phyloP scores from a whole-genome alignment of 2,888 invertebrate species.

The Bembecia ichneumoniformis region DNA sequence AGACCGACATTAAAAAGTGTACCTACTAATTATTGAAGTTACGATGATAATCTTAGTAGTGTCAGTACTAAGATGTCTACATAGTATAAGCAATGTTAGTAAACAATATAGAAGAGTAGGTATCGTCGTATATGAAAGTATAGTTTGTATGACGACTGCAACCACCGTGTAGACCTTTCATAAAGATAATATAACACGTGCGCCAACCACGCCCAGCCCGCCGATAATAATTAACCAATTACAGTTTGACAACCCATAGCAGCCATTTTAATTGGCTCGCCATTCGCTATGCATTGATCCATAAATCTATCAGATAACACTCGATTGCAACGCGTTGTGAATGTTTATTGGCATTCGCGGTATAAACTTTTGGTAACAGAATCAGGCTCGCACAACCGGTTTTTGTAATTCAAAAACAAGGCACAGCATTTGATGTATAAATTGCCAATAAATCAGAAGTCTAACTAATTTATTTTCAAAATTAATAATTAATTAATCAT shows the following conservation, averaged over 20 bases:
- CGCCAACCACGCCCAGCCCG: conserved; percentile 43
- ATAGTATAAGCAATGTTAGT: too few relatives aligned
- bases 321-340: conserved; percentile 4
- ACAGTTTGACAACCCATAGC: conserved; percentile 59
- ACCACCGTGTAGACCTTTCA: neutral
- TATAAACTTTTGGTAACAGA: neutral
- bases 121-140: conserved; percentile 4
- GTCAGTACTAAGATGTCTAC: too few relatives aligned
- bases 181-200: conserved; percentile 23
- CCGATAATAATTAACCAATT: conserved; percentile 70
- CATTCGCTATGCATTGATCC: conserved; percentile 43
- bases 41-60: too few relatives aligned
- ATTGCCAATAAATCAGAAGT: too few relatives aligned
- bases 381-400: neutral
- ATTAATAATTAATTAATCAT: too few relatives aligned
- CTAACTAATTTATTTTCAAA: too few relatives aligned
- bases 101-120: too few relatives aligned
- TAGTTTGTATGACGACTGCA: neutral
- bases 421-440: too few relatives aligned
- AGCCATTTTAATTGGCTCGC: conserved; percentile 64
- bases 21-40: too few relatives aligned
- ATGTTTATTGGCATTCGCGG: neutral
- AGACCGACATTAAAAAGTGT: too few relatives aligned
- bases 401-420: neutral
- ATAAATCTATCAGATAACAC: conserved; percentile 24